Evolutionary conservation across 2,113 vertebrate species (phyloP), one percentile per base, ranked within the genome.

Genomic region (Callaeas wilsoni): DNA sequence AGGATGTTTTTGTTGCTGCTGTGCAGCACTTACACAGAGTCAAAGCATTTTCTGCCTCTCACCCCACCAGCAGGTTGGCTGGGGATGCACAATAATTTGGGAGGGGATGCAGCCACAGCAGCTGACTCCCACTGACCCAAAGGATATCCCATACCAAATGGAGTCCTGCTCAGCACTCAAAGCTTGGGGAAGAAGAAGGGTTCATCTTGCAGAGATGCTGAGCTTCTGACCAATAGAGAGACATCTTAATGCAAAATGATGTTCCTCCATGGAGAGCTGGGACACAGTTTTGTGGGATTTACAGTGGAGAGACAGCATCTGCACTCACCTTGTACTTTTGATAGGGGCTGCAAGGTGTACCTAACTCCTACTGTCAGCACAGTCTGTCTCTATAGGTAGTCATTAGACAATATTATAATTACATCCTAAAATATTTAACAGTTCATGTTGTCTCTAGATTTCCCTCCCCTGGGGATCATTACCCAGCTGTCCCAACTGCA

Each of bases 311-410:
- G n/a, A 39, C 3, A 21, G 16, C 39, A 64, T 30, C 52, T 49
- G 39, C 3, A 1, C 60, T 77, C 8, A 1, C 33, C 19, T 16
- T 25, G 3, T 37, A 18, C 0, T 0, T 35, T 30, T 55, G 67
- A n/a, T 4, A 44, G 33, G 19, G 74, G 11, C 62, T 17, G 3
- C 52, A 64, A 68, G 23, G 74, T 33, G 30, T 46, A 69, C 60
- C 37, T 62, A 46, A 39, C 47, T 82, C 11, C 2, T 27, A 3
- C 33, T 41, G 47, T 50, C 56, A 55, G 73, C 46, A n/a, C 25
- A 21, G 33, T 41, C 6, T 0, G 4, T 52, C 41, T 69, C 65
- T 39, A 17, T 7, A 55, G 53, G 30, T 52, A 68, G 47, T 46
- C 33, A 75, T 41, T 35, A 68, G 37, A 27, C 33, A 90, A 20